Evolutionary conservation across 1,140 invertebrate species (phyloP).

Genomic region (Drosophila subobscura): DNA sequence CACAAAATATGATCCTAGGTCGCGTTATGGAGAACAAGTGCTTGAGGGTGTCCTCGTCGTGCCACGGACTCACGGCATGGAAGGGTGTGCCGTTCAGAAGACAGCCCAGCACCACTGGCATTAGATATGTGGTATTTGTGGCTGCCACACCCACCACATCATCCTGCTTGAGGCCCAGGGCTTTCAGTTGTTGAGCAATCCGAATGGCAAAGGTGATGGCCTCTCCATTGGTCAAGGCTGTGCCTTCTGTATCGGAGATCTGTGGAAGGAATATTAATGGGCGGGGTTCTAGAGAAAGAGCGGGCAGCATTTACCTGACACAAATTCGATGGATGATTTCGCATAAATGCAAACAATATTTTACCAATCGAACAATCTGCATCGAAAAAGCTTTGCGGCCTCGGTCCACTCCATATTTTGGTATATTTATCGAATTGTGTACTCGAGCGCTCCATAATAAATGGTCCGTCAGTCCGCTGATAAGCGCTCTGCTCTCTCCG

Average conservation of each 20-base stretch:
- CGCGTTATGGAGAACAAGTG: conserved; percentile 75
- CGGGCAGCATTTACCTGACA: conserved; percentile 58
- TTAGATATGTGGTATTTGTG: conserved; percentile 73
- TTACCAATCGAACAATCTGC: conserved; percentile 79
- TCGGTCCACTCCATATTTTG: conserved; percentile 81
- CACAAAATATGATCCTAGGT: conserved; percentile 78
- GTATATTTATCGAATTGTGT: conserved; percentile 82
- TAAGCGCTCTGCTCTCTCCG: conserved; percentile 46
- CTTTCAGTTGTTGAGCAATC: conserved; percentile 73
- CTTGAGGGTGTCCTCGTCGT: conserved; percentile 72
- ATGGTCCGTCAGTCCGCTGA: conserved; percentile 37
- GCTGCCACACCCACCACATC: conserved; percentile 77
- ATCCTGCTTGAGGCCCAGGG: conserved; percentile 64
- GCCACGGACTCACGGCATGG: conserved; percentile 72
- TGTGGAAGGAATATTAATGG: background rate
- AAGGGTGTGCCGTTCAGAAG: conserved; percentile 78
- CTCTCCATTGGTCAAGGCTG: conserved; percentile 75
- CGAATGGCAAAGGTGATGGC: conserved; percentile 78
- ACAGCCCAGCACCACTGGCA: conserved; percentile 75
- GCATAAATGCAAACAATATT: conserved; percentile 78
- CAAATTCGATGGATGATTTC: conserved; percentile 72
- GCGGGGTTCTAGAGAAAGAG: too few relatives aligned
- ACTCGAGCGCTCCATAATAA: conserved; percentile 66
- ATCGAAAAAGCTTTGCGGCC: conserved; percentile 75
- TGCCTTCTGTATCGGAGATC: conserved; percentile 78